Evolutionary conservation across 2,113 vertebrate genomes (phyloP), one percentile per base, ranked within the genome.

Genomic region (Gadus chalcogrammus): DNA sequence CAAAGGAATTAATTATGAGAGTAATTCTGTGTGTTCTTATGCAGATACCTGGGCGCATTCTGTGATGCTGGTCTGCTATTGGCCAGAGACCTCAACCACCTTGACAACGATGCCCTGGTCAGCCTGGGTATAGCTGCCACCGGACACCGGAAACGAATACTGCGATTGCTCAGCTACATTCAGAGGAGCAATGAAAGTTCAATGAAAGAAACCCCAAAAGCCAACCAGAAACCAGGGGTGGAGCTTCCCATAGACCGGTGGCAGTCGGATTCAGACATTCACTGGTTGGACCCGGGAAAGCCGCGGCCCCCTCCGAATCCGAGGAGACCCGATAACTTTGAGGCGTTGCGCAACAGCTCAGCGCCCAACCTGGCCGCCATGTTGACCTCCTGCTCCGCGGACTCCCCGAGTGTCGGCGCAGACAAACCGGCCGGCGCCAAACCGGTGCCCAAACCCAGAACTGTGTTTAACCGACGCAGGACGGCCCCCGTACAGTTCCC

Each of bases 71-170:
- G 96, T 1, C 93, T 95, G 84, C 85, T 90, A 0, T 80, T 86
- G 42, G 94, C 91, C 18, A 71, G 85, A 72, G 95, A 98, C 38
- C 87, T 92, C 48, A 53, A 72, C 17, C 90, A 78, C 9, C 90
- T 99, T 82, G 92, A 94, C 8, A 87, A 92, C 1, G 80, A 92
- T 9, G 88, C 90, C 1, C 83, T 99, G 78, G 92, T 91, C 80
- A 91, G 90, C 79, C 85, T 99, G 11, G 97, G 97, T 3, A 72
- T 99, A 82, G 92, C 84, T 0, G 96, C 97, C 77, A 99, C 97
- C 0, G 97, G 97, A 73, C 97, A 99, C 90, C 91, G 95, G 87
- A 99, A 98, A 80, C 92, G 97, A 73, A 98, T 99, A 79, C 86
- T 99, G 35, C 92, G 91, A 74, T 79, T 96, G 73, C 90, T 88